Base-by-base conservation (phyloP, 2,888 invertebrate species). In the Amiota minor region DNA sequence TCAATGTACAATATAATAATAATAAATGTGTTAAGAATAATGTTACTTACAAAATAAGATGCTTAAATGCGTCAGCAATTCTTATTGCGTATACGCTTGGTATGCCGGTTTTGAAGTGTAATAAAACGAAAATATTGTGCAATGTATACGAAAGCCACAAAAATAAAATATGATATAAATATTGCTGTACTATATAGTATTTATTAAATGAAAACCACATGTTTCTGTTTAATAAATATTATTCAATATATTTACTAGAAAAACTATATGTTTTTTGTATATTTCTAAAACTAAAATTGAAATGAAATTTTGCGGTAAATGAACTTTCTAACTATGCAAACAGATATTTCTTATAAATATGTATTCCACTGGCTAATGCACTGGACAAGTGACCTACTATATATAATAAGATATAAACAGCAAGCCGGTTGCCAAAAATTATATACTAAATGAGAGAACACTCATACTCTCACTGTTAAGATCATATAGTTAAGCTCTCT, bases 281-380 rank as follows among this genome's bases (percentile, higher is more conserved):
- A 6, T 35, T 35, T 35, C 35, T 35, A 35, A 35, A 35, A 35
- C 35, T 35, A 35, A n/a, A n/a, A 6, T 35, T 35, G 35, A 2
- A 35, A 67, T 67, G 47, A 67, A 18, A 50, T 69, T 55, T 16
- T 59, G 56, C 70, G 70, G 70, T 59, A 59, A 70, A 23, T 59
- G 59, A 70, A 70, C 70, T 70, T 55, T 56, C 2, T 35, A 35
- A 8, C 35, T 4, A 35, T 35, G 35, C 35, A 35, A 3, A 4
- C 6, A 35, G 35, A 35, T 35, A 35, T 70, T 45, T 23, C 45
- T 46, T 9, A 23, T 23, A n/a, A n/a, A n/a, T 64, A 46, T 46
- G 46, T 9, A 12, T 35, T 35, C 35, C 35, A 18, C 14, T 61
- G 45, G 50, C 49, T 20, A 14, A 50, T 9, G 12, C 11, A 59